Conservation (phyloP, 2,113 vertebrate species). For the Rattus rattus region DNA sequence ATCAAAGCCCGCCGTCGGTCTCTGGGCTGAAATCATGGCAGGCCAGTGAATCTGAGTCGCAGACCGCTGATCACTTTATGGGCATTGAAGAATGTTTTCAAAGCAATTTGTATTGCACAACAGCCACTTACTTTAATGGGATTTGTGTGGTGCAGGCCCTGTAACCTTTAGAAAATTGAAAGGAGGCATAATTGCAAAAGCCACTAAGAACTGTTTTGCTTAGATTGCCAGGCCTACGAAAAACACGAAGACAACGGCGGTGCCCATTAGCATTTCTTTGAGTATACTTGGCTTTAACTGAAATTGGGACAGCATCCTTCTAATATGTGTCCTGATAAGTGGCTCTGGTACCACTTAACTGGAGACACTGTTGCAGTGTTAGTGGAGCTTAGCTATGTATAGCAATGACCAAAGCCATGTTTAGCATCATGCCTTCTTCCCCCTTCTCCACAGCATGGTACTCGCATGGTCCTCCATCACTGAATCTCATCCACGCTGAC, state of each 20-base stretch:
- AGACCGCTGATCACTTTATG: conserved; percentile 72
- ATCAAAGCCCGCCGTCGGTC: conserved; percentile 68
- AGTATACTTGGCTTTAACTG: conserved; percentile 22
- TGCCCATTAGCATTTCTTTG: conserved; percentile 25
- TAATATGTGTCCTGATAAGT: background rate
- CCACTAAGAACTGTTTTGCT: conserved; percentile 78
- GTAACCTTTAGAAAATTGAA: conserved; percentile 82
- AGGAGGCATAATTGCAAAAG: conserved; percentile 80
- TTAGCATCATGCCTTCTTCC: background rate
- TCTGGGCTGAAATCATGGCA: conserved; percentile 64
- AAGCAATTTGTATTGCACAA: conserved; percentile 75
- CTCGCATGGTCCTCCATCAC: background rate
- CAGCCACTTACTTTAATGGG: conserved; percentile 82
- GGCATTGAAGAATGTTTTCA: conserved; percentile 77
- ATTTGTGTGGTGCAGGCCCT: conserved; percentile 76
- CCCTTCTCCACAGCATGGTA: background rate
- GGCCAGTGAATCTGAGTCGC: conserved; percentile 48
- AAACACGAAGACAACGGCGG: conserved; percentile 48
- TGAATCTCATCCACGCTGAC: background rate
- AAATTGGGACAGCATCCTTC: conserved; percentile 49
- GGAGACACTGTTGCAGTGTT: background rate
- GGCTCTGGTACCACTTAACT: background rate
- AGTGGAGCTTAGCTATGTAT: background rate
- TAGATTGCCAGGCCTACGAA: conserved; percentile 72
- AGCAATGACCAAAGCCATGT: background rate